Base-by-base conservation (phyloP, 2,888 invertebrate genomes). In the Camptogramma bilineatum region DNA sequence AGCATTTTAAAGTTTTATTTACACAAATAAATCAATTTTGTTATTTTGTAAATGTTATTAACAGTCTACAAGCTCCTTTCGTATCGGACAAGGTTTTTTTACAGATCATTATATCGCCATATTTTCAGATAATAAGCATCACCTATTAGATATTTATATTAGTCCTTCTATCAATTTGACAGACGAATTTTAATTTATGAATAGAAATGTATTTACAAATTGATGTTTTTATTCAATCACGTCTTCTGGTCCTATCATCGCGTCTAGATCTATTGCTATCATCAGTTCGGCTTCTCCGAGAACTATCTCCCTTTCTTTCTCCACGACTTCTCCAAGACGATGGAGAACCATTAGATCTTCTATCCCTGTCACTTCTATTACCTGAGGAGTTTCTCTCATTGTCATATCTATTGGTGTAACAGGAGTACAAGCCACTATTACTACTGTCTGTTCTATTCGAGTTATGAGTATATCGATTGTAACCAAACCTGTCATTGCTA, bases 271-370 rank as follows among this genome's bases (percentile, higher is more conserved):
- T 68, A 53, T 18, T 52, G 5, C 18, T 3, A 47, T 52, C 55
- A 44, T 60, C 68, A 58, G 59, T 62, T 19, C 63, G 68, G 9
- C 50, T 55, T 28, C 66, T 62, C 16, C 31, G 17, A 16, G 57
- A 62, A 47, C 44, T 60, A 52, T 61, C 17, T n/a, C 28, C 24
- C 54, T 28, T 47, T 44, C 47, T 42, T 52, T 62, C 65, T 0
- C 48, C 51, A 10, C 47, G 60, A 8, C 34, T 68, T 34, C 70
- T 66, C 68, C 64, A 67, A 21, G 66, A 65, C 1, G 62, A 7
- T 18, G 50, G 51, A 39, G 66, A 21, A 7, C 0, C 44, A 50
- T 44, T 19, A 17, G 28, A 16, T n/a, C 16, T 63, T 42, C 10
- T 64, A 55, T 19, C 28, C 7, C 28, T 28, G 0, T 28, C 18